These are phyloP conservation scores for Cheilosia variabilis DNA, from an alignment of 2,888 invertebrate genomes.

Conservation along the genomic window DNA sequence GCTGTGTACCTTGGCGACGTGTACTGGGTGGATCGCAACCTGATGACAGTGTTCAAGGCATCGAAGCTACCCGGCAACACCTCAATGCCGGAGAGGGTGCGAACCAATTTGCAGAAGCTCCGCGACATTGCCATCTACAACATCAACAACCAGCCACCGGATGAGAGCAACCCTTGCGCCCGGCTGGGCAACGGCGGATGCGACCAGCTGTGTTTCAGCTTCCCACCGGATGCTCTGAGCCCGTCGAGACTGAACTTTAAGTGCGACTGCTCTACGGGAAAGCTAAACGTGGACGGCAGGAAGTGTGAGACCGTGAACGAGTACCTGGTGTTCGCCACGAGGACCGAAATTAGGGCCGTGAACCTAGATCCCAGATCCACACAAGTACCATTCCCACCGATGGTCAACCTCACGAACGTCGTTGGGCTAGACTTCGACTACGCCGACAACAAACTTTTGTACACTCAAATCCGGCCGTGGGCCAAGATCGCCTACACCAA, in stretches of 20 bases:
- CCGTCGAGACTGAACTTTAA: slow-evolving; percentile 85
- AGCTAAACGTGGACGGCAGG: slow-evolving; percentile 87
- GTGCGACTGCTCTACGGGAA: slow-evolving; percentile 97
- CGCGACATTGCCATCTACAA: slow-evolving; percentile 97
- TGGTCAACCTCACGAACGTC: slow-evolving; percentile 94
- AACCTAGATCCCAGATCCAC: slow-evolving; percentile 93
- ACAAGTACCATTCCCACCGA: slow-evolving; percentile 92
- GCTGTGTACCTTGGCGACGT: slow-evolving; percentile 93
- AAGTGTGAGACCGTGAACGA: slow-evolving; percentile 94
- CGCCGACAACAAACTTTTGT: slow-evolving; percentile 92
- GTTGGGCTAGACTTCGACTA: slow-evolving; percentile 98
- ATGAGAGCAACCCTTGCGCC: slow-evolving; percentile 92
- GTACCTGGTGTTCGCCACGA: slow-evolving; percentile 96
- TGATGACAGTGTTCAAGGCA: slow-evolving; percentile 92
- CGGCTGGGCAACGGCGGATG: slow-evolving; percentile 92
- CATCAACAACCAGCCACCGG: slow-evolving; percentile 92
- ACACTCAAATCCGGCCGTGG: slow-evolving; percentile 97
- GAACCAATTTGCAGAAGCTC: slow-evolving; percentile 93
- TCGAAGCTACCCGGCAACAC: slow-evolving; percentile 91
- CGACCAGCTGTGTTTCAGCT: slow-evolving; percentile 97
- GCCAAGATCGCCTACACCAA: slow-evolving; percentile 93
- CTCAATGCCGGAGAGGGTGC: slow-evolving; percentile 88
- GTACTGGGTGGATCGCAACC: slow-evolving; percentile 97
- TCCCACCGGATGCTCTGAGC: slow-evolving; percentile 88
- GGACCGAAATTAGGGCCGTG: slow-evolving; percentile 96